These are phyloP conservation scores for Limnothrissa miodon DNA, from an alignment of 2,113 vertebrate species.

Conservation along the genomic window DNA sequence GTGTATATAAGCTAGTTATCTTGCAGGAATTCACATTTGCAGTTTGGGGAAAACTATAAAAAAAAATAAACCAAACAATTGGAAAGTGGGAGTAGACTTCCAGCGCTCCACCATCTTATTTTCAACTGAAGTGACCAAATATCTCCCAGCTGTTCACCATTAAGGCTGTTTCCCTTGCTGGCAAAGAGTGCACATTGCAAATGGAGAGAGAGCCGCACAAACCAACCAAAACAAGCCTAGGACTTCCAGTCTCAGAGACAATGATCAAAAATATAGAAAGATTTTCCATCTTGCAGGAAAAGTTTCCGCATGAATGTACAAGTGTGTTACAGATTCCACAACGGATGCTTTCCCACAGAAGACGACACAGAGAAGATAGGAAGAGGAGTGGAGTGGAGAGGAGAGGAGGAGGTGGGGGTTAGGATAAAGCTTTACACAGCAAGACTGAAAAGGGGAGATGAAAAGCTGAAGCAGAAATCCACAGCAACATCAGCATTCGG, in stretches of 20 bases:
- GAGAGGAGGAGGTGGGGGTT: neutral
- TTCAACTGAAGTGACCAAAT: slow-evolving; percentile 50
- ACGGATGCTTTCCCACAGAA: slow-evolving; percentile 44
- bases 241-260: slow-evolving; percentile 44
- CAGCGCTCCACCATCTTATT: slow-evolving; percentile 56
- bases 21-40: neutral
- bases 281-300: slow-evolving; percentile 51
- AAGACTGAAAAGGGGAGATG: slow-evolving; percentile 45
- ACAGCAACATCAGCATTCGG: neutral
- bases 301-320: slow-evolving; percentile 59
- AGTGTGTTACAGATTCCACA: slow-evolving; percentile 38
- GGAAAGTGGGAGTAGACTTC: slow-evolving; percentile 33
- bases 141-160: slow-evolving; percentile 65
- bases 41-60: neutral
- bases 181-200: slow-evolving; percentile 48
- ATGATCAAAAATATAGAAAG: slow-evolving; percentile 50
- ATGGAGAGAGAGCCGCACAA: slow-evolving; percentile 47
- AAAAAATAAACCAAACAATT: neutral
- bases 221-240: slow-evolving; percentile 50
- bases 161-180: slow-evolving; percentile 53
- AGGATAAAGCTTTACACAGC: slow-evolving; percentile 24
- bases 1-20: neutral
- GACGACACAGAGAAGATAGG: neutral
- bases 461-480: slow-evolving; percentile 28
- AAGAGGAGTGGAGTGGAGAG: neutral